Evolutionary conservation across 2,113 vertebrate species (phyloP).

Genomic region (Orientallactaga bullata): DNA sequence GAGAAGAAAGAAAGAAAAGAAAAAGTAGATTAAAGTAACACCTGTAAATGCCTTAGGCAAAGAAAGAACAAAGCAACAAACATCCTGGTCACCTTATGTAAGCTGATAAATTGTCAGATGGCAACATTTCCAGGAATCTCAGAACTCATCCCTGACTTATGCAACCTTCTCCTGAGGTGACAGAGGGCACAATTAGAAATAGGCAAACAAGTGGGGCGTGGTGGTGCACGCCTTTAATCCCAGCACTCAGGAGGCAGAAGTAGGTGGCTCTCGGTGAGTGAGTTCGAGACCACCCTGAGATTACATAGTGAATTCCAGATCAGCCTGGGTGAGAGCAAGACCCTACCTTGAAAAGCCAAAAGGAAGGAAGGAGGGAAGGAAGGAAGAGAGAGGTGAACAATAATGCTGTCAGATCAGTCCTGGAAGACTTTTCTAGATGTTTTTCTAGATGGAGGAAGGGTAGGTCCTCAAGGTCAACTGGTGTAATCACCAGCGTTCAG

Average conservation of each 20-base stretch:
- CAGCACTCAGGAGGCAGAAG: too few species aligned
- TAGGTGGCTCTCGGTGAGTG: too few species aligned
- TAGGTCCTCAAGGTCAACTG: not conserved
- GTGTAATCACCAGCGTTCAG: not conserved
- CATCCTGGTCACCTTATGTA: slow-evolving; percentile 59
- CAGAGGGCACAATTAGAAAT: not conserved
- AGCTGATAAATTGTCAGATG: slow-evolving; percentile 48
- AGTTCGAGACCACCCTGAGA: too few species aligned
- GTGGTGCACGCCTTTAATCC: too few species aligned
- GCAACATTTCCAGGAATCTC: slow-evolving; percentile 49
- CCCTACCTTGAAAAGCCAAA: too few species aligned
- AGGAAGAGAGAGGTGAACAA: not conserved
- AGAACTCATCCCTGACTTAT: slow-evolving; percentile 13
- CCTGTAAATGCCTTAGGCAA: slow-evolving; percentile 59
- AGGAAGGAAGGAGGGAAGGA: too few species aligned
- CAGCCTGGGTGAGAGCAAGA: too few species aligned
- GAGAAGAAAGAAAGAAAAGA: not conserved
- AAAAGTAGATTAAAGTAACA: slow-evolving; percentile 5
- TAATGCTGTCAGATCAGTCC: not conserved
- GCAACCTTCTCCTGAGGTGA: not conserved
- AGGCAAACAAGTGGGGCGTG: not conserved
- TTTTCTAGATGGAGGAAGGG: not conserved
- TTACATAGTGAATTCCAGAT: too few species aligned
- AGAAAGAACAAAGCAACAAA: slow-evolving; percentile 53
- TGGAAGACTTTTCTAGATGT: slow-evolving; percentile 18